phyloP scores from a whole-genome alignment of 2,797 vertebrate species.

The Chaenodraco wilsoni region DNA sequence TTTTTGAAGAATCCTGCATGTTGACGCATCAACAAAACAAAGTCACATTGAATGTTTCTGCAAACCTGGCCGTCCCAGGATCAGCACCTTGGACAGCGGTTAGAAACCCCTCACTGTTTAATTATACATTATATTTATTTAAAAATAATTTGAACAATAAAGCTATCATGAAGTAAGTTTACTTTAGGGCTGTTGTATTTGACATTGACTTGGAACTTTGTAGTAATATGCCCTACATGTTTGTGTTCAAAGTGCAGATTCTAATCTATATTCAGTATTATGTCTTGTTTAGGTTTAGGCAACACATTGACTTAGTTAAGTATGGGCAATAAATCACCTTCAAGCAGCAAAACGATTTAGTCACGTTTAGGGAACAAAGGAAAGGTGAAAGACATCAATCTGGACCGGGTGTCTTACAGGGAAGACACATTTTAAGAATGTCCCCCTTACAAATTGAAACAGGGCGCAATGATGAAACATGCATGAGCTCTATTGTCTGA shows the following conservation, averaged over 20 bases:
- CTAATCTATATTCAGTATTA: too few species aligned
- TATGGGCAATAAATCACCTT: too few species aligned
- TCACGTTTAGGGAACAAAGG: too few species aligned
- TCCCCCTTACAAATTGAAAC: constrained; percentile 38
- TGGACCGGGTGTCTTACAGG: too few species aligned
- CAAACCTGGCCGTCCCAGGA: background rate
- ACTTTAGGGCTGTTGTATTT: background rate
- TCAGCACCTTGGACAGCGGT: constrained; percentile 8
- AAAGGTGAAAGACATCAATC: too few species aligned
- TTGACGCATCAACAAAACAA: background rate
- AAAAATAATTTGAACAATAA: background rate
- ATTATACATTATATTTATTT: background rate
- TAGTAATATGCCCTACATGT: background rate
- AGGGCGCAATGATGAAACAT: constrained; percentile 38
- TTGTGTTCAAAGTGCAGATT: too few species aligned
- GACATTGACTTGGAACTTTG: background rate
- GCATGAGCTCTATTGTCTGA: constrained; percentile 40
- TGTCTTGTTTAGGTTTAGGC: too few species aligned
- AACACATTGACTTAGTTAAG: too few species aligned
- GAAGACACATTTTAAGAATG: too few species aligned
- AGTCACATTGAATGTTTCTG: background rate
- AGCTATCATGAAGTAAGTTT: background rate
- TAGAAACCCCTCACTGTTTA: background rate
- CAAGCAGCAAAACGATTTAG: too few species aligned
- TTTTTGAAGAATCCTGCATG: background rate